Percentiles rank a stretch among this genome's conserved stretches.
phyloP scores from a whole-genome alignment of 2,113 vertebrate species.

The Semnornis frantzii region DNA sequence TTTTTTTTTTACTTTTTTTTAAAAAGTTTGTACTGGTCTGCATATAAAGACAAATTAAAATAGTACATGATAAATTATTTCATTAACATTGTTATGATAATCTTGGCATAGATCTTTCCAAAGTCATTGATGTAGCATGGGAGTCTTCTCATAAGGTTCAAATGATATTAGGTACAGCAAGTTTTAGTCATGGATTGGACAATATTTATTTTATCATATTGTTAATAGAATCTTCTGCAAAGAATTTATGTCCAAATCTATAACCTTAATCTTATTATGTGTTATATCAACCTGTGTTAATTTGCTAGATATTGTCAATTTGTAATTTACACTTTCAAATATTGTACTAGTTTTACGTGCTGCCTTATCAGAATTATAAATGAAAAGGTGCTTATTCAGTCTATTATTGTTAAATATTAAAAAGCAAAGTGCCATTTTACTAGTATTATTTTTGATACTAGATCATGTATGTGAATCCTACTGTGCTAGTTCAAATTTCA shows the following conservation, averaged over 20 bases:
- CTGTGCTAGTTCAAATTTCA: neutral
- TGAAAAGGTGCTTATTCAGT: constrained; percentile 1
- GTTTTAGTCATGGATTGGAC: constrained; percentile 18
- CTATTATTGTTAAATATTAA: neutral
- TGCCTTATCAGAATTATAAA: constrained; percentile 13
- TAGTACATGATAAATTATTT: neutral
- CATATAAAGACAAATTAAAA: neutral
- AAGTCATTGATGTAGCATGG: neutral
- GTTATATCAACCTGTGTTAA: constrained; percentile 4
- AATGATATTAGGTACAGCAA: constrained; percentile 1
- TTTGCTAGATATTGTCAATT: constrained; percentile 36
- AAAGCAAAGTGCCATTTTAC: neutral
- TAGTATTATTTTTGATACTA: neutral
- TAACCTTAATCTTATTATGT: constrained; percentile 42
- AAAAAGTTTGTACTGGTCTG: neutral
- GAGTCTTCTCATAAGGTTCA: constrained; percentile 38
- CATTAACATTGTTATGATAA: neutral
- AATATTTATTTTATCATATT: constrained; percentile 24
- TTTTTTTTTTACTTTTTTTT: too few species aligned
- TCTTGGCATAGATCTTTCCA: neutral
- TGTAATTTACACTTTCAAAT: constrained; percentile 56
- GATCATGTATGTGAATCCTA: neutral
- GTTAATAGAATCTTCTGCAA: neutral
- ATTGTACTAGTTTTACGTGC: constrained; percentile 11
- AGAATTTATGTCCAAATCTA: constrained; percentile 2